Percentiles rank a stretch among this genome's conserved stretches.
Conservation (phyloP, 2,113 vertebrate species). For the Colistium nudipinnis region DNA sequence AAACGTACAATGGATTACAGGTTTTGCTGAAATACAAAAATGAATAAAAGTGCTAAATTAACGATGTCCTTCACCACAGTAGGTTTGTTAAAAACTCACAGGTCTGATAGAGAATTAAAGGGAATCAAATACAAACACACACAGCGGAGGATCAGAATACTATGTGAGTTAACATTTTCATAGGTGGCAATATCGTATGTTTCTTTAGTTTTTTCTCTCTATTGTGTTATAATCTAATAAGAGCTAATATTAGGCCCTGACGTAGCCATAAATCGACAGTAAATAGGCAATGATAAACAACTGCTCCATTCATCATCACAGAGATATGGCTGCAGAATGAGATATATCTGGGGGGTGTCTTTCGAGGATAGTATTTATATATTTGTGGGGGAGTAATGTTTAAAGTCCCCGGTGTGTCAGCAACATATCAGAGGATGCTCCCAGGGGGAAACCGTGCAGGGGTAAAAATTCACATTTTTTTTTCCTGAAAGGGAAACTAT, state of each 20-base stretch:
- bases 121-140: slow-evolving; percentile 19
- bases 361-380: slow-evolving; percentile 44
- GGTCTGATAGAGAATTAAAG: slow-evolving; percentile 11
- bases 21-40: no score
- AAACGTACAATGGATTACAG: no score
- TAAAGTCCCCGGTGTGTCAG: slow-evolving; percentile 64
- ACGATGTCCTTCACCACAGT: no score
- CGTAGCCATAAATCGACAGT: slow-evolving; percentile 36
- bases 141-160: not conserved
- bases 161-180: not conserved
- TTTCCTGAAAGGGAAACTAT: not conserved
- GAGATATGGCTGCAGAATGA: slow-evolving; percentile 31
- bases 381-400: slow-evolving; percentile 49
- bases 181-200: not conserved
- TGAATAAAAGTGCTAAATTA: no score
- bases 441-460: slow-evolving; percentile 31
- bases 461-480: slow-evolving; percentile 30
- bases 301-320: slow-evolving; percentile 36
- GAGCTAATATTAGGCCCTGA: slow-evolving; percentile 16
- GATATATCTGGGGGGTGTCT: slow-evolving; percentile 52
- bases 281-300: slow-evolving; percentile 47
- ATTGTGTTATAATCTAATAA: slow-evolving; percentile 50
- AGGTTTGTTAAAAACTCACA: not conserved
- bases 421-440: slow-evolving; percentile 51
- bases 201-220: slow-evolving; percentile 32